Evolutionary conservation across 2,113 vertebrate genomes (phyloP), one percentile per base, ranked within the genome.

Genomic region (Centropus bengalensis): DNA sequence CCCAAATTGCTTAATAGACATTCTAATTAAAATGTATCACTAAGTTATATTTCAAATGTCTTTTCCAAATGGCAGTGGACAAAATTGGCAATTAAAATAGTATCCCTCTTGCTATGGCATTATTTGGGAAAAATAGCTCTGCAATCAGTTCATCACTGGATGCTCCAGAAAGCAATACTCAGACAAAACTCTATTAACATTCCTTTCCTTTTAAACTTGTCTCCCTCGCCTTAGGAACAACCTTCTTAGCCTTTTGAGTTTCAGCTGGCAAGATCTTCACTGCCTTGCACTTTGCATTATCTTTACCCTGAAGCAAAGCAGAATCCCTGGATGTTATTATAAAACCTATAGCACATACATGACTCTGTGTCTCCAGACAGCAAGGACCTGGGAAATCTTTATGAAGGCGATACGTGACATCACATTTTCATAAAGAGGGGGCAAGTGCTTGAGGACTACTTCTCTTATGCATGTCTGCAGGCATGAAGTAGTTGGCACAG

Each of bases 281-380:
- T 36, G 15, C 44, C 0, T 0, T 47, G 28, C 9, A 19, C 22
- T 23, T 68, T 30, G 66, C 19, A 4, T 7, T 33, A 13, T 7
- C 12, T 73, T 55, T 18, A 44, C 63, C 28, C 56, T 30, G 49
- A 47, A 60, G 30, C 5, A 47, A 84, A 89, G 64, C 15, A 62
- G n/a, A 81, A 27, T 23, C 2, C 1, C 7, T 6, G 1, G 18
- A 33, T 44, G 4, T 15, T 45, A 45, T 1, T 12, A 27, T 10
- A 54, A 21, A 23, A 54, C 51, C n/a, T 66, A 42, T 4, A 62
- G 33, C 30, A 56, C 3, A 49, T 42, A 49, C 2, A 2, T 40
- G 64, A n/a, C 14, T 36, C 51, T 33, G 5, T 44, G 8, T 27
- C 77, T 70, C 51, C 32, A 63, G 51, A n/a, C 4, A 60, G 24